Base-by-base conservation (phyloP, 2,797 vertebrate species). In the Cynodonichthys magdalenae region DNA sequence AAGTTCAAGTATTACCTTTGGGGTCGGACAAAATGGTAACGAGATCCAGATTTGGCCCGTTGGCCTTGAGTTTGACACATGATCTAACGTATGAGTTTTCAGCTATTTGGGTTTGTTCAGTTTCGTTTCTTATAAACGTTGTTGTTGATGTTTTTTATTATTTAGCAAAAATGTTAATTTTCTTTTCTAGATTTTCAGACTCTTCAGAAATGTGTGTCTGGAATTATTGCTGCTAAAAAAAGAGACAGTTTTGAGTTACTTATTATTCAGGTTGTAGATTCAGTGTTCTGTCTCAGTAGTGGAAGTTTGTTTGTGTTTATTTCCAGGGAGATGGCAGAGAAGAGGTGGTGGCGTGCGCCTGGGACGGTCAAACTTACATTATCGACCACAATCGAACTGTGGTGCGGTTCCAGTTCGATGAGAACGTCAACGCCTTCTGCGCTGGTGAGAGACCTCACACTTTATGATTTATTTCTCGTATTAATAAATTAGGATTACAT, bases 281-380 rank as follows among this genome's bases (percentile, higher is more conserved):
- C 51, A 15, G 27, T 15, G 41, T 24, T 24, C 5, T 51, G 14
- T 62, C 31, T 31, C 31, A 31, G 31, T 34, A 53, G 45, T 42
- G 17, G 17, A 45, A 14, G 7, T 17, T 6, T 19, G 8, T 11
- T 0, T 24, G 41, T 53, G 20, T 55, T 48, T 57, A 36, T 14
- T 63, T 86, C 34, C 84, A 99, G 98, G 96, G 96, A 24, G 96
- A 99, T 0, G 96, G 97, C 36, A 91, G 93, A 0, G 98, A 99
- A 75, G 98, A 99, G 82, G 98, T 99, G 74, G 95, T 99, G 0
- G 98, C 97, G 0, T 99, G 97, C 49, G 97, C 97, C 0, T 99
- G 97, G 97, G 97, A 99, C 0, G 98, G 98, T 14, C 98, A 99
- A 82, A 99, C 97, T 0, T 99, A 99, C 71, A 97, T 99, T 79